Percentiles rank a stretch among this genome's conserved stretches.
These are phyloP conservation scores for Gortyna flavago DNA, from an alignment of 2,888 invertebrate genomes.

Conservation along the genomic window DNA sequence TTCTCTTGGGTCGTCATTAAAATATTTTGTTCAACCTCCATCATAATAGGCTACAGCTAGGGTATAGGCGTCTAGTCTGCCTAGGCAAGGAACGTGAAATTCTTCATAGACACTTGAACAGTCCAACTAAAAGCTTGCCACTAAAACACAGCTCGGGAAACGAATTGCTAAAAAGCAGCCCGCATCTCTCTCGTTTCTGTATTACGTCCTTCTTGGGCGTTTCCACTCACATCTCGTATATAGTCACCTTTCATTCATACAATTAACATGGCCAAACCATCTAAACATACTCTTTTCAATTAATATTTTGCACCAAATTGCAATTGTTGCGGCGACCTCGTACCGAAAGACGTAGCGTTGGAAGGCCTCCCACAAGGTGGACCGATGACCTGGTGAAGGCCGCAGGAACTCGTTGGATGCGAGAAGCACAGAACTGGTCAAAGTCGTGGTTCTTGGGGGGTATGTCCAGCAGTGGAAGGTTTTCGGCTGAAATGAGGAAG, in stretches of 20 bases:
- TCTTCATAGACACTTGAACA: neutral
- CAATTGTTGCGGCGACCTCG: neutral
- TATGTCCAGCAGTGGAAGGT: neutral
- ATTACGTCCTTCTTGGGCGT: neutral
- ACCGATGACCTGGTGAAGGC: neutral
- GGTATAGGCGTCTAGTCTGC: neutral
- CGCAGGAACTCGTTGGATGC: neutral
- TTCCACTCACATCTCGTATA: neutral
- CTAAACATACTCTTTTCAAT: too few relatives aligned
- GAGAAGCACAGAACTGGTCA: neutral
- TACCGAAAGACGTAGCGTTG: neutral
- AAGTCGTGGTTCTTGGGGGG: neutral
- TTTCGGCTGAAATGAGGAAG: neutral
- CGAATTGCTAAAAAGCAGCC: neutral
- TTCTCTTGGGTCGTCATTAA: conserved; percentile 12
- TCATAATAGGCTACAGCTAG: neutral
- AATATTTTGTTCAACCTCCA: neutral
- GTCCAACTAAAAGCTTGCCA: neutral
- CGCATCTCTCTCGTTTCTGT: neutral
- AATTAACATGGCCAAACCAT: too few relatives aligned
- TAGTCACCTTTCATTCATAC: too few relatives aligned
- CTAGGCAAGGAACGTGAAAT: neutral
- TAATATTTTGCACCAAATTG: neutral
- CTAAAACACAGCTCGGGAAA: neutral
- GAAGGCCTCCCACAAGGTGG: neutral